Evolutionary conservation across 2,113 vertebrate species (phyloP), one percentile per base, ranked within the genome.

Genomic region (Microtus montanus): DNA sequence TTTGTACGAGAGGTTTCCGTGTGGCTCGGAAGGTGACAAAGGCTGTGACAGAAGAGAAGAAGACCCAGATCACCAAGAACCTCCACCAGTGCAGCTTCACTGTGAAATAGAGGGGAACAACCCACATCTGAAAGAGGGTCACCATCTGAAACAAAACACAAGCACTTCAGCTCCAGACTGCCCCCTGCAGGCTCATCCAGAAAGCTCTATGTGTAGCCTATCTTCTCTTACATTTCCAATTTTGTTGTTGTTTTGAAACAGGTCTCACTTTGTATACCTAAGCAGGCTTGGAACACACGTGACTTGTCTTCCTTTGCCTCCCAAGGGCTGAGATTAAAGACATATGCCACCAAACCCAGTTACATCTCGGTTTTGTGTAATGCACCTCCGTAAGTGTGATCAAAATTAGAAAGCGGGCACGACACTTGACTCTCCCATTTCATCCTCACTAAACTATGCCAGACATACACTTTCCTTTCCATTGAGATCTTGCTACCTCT

Each of bases 101-200:
- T 26, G 99, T 99, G 98, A 99, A 99, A 98, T 99, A 99, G 86
- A 99, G 99, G 52, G 99, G 99, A 66, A 99, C 99, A 70, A 99
- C 99, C 99, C 99, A 99, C 99, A 99, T 99, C 99, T 99, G 99
- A 98, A 99, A 99, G 93, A 99, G 99, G 80, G 99, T 99, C 98
- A 99, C 99, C 99, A 99, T 98, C 99, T 99, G 98, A 78, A 98
- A 97, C 79, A 97, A 70, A 97, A 73, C 92, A 89, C 68, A 97
- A 64, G 96, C 90, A 96, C 97, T 96, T 97, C 93, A 97, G 97
- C 95, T 91, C 93, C 14, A 75, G 89, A 70, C 79, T 41, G 95
- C 66, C 85, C 82, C 85, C 88, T 52, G 77, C 64, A 87, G 38
- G 47, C 44, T 89, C 10, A n/a, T 20, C 80, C 64, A 80, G 19